These are phyloP conservation scores for Formicarius rufipectus DNA, from an alignment of 2,113 vertebrate species.

Conservation along the genomic window DNA sequence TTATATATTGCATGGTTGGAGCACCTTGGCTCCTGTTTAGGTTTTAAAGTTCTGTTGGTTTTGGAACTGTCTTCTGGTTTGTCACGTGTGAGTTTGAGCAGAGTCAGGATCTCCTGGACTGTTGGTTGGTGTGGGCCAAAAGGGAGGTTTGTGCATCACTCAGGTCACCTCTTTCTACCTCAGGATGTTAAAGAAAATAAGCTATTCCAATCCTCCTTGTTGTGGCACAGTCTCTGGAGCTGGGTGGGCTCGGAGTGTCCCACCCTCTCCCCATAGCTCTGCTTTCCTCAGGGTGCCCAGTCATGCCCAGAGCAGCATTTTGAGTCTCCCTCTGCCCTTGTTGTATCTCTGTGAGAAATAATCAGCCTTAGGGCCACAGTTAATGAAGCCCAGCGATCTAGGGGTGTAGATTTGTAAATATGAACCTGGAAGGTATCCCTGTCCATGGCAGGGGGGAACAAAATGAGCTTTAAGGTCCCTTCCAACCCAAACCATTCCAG, in stretches of 20 bases:
- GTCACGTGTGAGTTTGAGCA: not conserved
- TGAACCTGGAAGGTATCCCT: not conserved
- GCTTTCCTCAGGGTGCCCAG: not conserved
- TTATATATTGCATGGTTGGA: fast-evolving
- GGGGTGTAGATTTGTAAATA: fast-evolving
- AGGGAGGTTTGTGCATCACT: not conserved
- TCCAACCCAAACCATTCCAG: not conserved
- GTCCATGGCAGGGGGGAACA: too few relatives aligned
- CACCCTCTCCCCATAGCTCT: not conserved
- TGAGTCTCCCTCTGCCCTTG: fast-evolving
- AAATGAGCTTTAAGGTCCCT: not conserved
- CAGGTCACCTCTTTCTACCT: not conserved
- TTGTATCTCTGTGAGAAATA: not conserved
- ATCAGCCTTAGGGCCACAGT: fast-evolving
- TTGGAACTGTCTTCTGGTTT: not conserved
- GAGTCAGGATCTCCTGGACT: not conserved
- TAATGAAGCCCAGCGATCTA: not conserved
- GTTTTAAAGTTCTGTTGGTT: not conserved
- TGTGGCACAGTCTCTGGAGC: too few relatives aligned
- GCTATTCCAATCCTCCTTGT: not conserved
- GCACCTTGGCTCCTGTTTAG: not conserved
- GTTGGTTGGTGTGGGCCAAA: not conserved
- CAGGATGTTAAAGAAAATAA: not conserved
- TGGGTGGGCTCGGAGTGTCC: fast-evolving
- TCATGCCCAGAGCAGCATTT: not conserved